Percentiles rank a stretch among this genome's conserved stretches.
Evolutionary conservation across 53 echinoderm and acorn worm genomes (phyloP).

Genomic region (Echinometra lucunter): DNA sequence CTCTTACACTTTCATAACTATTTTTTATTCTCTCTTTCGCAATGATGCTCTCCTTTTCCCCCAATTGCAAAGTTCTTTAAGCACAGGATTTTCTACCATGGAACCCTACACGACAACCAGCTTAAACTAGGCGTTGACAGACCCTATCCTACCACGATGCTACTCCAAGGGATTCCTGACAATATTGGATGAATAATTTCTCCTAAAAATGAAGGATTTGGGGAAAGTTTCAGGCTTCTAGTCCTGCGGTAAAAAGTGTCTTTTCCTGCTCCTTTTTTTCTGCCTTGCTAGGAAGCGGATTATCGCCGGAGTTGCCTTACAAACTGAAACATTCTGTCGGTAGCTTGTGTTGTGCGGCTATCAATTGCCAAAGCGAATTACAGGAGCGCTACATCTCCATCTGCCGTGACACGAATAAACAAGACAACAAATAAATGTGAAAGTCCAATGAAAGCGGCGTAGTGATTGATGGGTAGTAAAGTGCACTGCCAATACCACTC

Average conservation of each 20-base stretch:
- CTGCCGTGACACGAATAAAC: conserved; percentile 53
- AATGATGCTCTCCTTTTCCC: not conserved
- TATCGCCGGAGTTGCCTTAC: conserved; percentile 43
- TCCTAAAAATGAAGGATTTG: not conserved
- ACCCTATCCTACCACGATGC: conserved; percentile 16
- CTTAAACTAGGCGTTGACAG: conserved; percentile 39
- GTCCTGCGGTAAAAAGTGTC: not conserved
- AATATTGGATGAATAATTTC: conserved; percentile 47
- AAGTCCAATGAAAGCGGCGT: conserved; percentile 35
- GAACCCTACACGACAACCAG: conserved; percentile 16
- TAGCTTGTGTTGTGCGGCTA: conserved; percentile 48
- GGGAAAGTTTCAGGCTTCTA: not conserved
- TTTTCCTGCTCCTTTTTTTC: not conserved
- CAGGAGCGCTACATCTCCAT: conserved; percentile 40
- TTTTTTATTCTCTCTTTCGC: not conserved
- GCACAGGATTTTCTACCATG: not conserved
- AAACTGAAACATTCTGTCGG: conserved; percentile 60
- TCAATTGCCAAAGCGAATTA: conserved; percentile 55
- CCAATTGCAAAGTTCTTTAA: not conserved
- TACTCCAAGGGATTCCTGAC: not conserved
- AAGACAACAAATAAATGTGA: conserved; percentile 63
- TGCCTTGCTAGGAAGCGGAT: conserved; percentile 30
- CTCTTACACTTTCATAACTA: not conserved
- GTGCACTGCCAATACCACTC: conserved; percentile 54
- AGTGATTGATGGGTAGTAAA: conserved; percentile 48